Evolutionary conservation across 2,113 vertebrate genomes (phyloP).

Genomic region (Crotalus tigris): DNA sequence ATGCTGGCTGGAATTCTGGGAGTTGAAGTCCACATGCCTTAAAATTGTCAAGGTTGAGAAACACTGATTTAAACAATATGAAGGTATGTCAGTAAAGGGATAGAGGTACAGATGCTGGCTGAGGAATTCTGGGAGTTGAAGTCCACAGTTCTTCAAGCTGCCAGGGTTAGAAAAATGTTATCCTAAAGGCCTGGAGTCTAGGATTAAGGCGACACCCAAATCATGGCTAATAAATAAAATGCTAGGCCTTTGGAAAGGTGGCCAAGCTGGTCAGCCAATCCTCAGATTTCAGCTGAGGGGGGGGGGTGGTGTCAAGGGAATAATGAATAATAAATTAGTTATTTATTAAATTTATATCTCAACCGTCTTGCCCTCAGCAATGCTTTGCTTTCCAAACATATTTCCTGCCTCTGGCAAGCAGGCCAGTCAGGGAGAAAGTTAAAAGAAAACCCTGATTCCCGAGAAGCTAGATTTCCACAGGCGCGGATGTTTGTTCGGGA

Average conservation of each 20-base stretch:
- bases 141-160: neutral
- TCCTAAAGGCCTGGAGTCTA: neutral
- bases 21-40: no score
- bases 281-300: no score
- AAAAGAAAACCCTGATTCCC: neutral
- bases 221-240: neutral
- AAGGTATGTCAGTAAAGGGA: no score
- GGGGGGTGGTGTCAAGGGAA: neutral
- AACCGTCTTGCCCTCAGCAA: neutral
- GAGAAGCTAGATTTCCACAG: neutral
- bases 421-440: neutral
- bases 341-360: neutral
- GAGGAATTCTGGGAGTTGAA: neutral
- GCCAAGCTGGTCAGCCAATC: neutral
- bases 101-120: neutral
- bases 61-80: neutral
- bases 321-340: neutral
- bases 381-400: neutral
- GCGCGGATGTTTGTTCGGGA: no score
- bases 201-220: neutral
- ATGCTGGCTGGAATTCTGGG: no score
- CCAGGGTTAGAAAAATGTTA: neutral
- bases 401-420: neutral
- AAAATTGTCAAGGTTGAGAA: no score
- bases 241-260: neutral